Evolutionary conservation across 1,140 invertebrate genomes (phyloP).

Genomic region (Druon quercuslanigerum): DNA sequence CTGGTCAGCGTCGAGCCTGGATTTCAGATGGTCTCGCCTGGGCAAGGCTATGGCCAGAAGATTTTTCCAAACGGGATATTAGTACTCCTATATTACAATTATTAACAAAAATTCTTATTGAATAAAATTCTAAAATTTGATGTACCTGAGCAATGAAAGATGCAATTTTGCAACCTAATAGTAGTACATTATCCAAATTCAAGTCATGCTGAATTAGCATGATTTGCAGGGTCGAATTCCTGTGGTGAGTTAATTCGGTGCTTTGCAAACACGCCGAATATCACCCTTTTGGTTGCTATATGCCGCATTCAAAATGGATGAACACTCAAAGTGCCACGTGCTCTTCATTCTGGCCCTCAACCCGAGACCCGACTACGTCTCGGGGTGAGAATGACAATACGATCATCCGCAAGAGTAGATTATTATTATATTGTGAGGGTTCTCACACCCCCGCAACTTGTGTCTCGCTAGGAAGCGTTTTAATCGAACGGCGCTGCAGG

Average conservation of each 20-base stretch:
- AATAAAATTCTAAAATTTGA: no score
- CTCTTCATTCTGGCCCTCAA: neutral
- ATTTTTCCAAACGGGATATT: no score
- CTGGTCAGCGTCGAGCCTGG: no score
- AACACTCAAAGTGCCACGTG: slow-evolving; percentile 47
- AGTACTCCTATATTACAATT: no score
- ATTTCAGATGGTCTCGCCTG: no score
- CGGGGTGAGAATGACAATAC: neutral
- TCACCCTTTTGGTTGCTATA: slow-evolving; percentile 33
- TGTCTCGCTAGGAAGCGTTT: slow-evolving; percentile 35
- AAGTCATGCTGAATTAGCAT: neutral
- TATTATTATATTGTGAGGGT: slow-evolving; percentile 32
- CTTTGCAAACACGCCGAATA: slow-evolving; percentile 26
- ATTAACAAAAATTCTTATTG: no score
- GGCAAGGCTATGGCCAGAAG: no score
- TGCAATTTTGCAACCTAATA: no score
- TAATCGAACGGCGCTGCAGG: slow-evolving; percentile 39
- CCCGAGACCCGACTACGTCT: neutral
- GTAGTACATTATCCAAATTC: neutral
- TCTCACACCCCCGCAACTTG: slow-evolving; percentile 18
- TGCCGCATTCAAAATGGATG: slow-evolving; percentile 44
- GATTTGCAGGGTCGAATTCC: neutral
- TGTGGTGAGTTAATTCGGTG: slow-evolving; percentile 7
- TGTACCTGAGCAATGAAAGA: no score
- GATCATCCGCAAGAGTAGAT: slow-evolving; percentile 46